Percentiles rank a stretch among this genome's conserved stretches.
Evolutionary conservation across 2,888 invertebrate genomes (phyloP).

Genomic region (Mythimna vitellina): DNA sequence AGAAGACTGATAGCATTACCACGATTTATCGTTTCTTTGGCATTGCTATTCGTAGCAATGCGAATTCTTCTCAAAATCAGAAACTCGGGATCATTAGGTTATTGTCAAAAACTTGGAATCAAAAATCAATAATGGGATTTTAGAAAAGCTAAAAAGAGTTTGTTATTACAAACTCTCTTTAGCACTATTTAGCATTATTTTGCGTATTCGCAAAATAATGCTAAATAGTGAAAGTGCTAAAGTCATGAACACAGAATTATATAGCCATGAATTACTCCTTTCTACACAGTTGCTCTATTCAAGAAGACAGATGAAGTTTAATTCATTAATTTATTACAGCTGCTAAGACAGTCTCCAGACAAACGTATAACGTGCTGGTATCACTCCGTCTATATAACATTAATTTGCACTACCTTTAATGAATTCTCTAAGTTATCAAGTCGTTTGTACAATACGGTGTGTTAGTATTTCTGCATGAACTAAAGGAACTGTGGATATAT

Average conservation of each 20-base stretch:
- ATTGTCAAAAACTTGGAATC: neutral
- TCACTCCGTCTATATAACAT: constrained; percentile 21
- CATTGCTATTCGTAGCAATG: too few species aligned
- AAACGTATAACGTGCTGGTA: constrained; percentile 15
- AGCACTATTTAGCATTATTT: too few species aligned
- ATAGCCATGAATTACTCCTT: too few species aligned
- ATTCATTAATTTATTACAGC: constrained; percentile 26
- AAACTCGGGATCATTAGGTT: too few species aligned
- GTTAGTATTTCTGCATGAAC: neutral
- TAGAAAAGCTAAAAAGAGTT: neutral
- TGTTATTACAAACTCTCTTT: too few species aligned
- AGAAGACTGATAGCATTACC: too few species aligned
- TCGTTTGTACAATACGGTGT: constrained; percentile 18
- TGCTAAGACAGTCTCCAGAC: constrained; percentile 16
- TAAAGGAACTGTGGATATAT: constrained; percentile 5
- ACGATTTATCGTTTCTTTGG: too few species aligned
- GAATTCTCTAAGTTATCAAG: constrained; percentile 39
- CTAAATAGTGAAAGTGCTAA: neutral
- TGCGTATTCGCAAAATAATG: too few species aligned
- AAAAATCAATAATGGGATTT: neutral
- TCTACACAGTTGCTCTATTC: neutral
- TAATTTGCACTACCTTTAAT: constrained; percentile 39
- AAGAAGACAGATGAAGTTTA: constrained; percentile 17
- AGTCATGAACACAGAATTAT: too few species aligned
- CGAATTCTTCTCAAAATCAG: too few species aligned